These are phyloP conservation scores for Stichopus horrens DNA, from an alignment of 53 echinoderm and acorn worm genomes.

Conservation along the genomic window DNA sequence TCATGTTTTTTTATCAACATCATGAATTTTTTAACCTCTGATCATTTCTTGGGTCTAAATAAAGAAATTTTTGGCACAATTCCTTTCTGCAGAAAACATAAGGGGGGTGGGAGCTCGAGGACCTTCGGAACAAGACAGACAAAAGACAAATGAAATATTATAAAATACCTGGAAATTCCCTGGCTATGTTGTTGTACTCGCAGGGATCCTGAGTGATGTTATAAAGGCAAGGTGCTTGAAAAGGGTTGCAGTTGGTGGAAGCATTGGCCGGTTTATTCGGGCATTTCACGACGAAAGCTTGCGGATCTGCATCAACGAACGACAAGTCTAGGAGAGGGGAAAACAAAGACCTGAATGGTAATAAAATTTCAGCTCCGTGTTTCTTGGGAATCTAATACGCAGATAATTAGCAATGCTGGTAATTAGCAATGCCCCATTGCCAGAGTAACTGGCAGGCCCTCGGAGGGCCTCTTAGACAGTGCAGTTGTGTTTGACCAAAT, in stretches of 20 bases:
- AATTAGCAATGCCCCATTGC: slow-evolving; percentile 23
- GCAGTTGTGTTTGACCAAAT: too few relatives aligned
- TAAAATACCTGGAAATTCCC: slow-evolving; percentile 59
- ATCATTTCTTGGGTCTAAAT: too few relatives aligned
- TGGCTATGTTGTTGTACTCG: slow-evolving; percentile 70
- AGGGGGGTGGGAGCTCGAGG: too few relatives aligned
- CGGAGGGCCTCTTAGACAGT: too few relatives aligned
- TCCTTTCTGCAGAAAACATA: too few relatives aligned
- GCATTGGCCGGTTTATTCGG: slow-evolving; percentile 61
- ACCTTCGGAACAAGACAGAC: neutral
- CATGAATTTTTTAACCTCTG: too few relatives aligned
- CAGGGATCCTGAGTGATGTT: slow-evolving; percentile 70
- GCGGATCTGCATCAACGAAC: slow-evolving; percentile 40
- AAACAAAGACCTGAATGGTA: neutral
- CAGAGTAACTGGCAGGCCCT: too few relatives aligned
- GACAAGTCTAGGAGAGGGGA: neutral
- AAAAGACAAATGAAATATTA: neutral
- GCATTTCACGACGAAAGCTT: slow-evolving; percentile 63
- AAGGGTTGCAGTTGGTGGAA: slow-evolving; percentile 66
- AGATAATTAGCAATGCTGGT: neutral
- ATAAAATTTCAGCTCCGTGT: neutral
- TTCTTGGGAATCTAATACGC: neutral
- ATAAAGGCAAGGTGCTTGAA: slow-evolving; percentile 61
- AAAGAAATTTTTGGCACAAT: too few relatives aligned
- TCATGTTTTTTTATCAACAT: too few relatives aligned